Base-by-base conservation (phyloP, 2,888 invertebrate species). In the Dryocosmus kuriphilus region DNA sequence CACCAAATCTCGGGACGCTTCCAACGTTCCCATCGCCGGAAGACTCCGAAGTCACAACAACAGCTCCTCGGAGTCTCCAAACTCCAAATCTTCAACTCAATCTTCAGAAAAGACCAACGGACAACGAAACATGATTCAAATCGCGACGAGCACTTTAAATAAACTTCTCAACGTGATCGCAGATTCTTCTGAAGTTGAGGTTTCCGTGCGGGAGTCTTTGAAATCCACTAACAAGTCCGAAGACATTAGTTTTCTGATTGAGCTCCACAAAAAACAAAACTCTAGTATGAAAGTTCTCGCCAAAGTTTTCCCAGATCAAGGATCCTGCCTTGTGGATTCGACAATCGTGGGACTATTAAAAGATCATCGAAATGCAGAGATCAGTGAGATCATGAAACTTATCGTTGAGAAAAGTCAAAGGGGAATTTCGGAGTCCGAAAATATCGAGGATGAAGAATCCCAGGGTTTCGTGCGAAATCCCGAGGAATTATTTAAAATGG, bases 211-310 rank as follows among this genome's bases (percentile, higher is more conserved):
- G 76, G 91, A 91, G 79, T 87, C 90, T 8, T 86, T 86, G 19
- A 88, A 86, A 81, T 83, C 74, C n/a, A 89, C 90, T 61, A 84
- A 82, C 4, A 89, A 90, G 73, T 85, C 83, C 1, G 91, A 91
- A 67, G 91, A 91, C 77, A 91, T 91, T 46, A 91, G 91, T 77
- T 91, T 91, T 76, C 91, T 90, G 0, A 88, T 91, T 32, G 91
- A 91, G 79, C 79, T 91, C 5, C 86, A 89, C 27, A 90, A 89
- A 63, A 91, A 90, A 62, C 83, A 87, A 55, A 81, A 84, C 22
- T 16, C 57, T 3, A 76, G 78, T 0, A 77, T 85, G 24, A 90
- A 88, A 0, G 90, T 89, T 14, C 85, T 89, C 55, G 91, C 91
- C 0, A 89, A 88, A 76, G 90, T 91, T 35, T 91, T 91, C 79